A percentile compares a stretch with the other conserved stretches of the same genome.
Conservation (phyloP, 2,113 vertebrate genomes). For the Leuciscus idus region DNA sequence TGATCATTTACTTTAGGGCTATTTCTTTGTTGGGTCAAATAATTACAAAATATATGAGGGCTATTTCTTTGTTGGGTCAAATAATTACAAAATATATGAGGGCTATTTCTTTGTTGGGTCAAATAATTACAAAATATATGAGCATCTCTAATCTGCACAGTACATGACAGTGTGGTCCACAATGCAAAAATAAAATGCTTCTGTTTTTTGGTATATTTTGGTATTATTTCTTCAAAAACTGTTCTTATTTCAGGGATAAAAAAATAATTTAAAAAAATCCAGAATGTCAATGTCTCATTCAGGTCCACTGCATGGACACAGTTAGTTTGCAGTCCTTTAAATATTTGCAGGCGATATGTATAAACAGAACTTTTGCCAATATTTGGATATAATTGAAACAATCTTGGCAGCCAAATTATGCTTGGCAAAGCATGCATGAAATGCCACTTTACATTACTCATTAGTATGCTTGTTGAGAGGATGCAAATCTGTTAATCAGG, state of each 20-base stretch:
- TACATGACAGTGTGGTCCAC: neutral
- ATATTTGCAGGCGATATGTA: slow-evolving; percentile 4
- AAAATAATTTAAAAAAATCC: too few relatives aligned
- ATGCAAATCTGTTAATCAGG: slow-evolving; percentile 16
- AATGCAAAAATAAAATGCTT: neutral
- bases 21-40: neutral
- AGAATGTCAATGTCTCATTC: neutral
- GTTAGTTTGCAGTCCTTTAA: neutral
- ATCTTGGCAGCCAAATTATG: slow-evolving; percentile 13
- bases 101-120: neutral
- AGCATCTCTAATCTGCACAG: neutral
- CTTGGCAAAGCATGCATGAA: slow-evolving; percentile 20
- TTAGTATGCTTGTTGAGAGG: slow-evolving; percentile 1
- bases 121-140: neutral
- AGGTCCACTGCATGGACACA: neutral
- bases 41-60: too few relatives aligned
- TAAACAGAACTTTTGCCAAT: neutral
- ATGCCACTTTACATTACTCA: slow-evolving; percentile 16
- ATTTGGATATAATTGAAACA: slow-evolving; percentile 6
- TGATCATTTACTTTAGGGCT: neutral
- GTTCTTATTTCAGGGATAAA: neutral
- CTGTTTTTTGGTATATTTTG: neutral
- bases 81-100: neutral
- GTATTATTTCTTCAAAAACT: neutral
- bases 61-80: neutral